Percentiles rank a stretch among this genome's conserved stretches.
Evolutionary conservation across 2,797 vertebrate species (phyloP).

Genomic region (Siniperca undulata): DNA sequence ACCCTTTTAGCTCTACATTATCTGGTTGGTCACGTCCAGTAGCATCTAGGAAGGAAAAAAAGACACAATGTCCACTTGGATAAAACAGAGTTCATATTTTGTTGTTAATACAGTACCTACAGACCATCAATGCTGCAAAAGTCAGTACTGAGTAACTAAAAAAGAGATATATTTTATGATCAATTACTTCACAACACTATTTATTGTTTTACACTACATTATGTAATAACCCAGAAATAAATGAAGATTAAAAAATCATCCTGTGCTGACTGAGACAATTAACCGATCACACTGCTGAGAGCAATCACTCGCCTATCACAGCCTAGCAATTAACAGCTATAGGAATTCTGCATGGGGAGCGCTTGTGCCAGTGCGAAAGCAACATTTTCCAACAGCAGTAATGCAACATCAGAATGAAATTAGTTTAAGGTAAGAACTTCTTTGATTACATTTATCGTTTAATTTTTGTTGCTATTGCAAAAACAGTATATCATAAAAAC

Average conservation of each 20-base stretch:
- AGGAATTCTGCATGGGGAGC: neutral
- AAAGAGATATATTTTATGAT: constrained; percentile 12
- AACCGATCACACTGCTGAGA: constrained; percentile 40
- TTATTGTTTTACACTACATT: constrained; percentile 24
- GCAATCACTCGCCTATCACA: constrained; percentile 36
- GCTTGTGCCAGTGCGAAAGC: neutral
- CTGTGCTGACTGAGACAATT: constrained; percentile 50
- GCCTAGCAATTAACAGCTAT: constrained; percentile 16
- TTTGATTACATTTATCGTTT: constrained; percentile 2
- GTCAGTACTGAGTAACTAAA: neutral
- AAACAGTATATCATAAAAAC: neutral
- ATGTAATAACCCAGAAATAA: constrained; percentile 21
- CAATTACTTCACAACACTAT: constrained; percentile 15
- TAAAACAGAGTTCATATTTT: neutral
- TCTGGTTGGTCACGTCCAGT: constrained; percentile 7
- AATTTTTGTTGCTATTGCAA: neutral
- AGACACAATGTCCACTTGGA: neutral
- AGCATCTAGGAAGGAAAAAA: neutral
- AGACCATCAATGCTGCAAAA: neutral
- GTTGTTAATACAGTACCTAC: neutral
- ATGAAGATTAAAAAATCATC: constrained; percentile 39
- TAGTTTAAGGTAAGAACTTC: neutral
- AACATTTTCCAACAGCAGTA: constrained; percentile 20
- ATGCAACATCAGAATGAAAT: constrained; percentile 14
- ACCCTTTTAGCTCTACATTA: constrained; percentile 39